Base-by-base conservation (phyloP, 2,888 invertebrate genomes). In the Caenorhabditis parvicauda region DNA sequence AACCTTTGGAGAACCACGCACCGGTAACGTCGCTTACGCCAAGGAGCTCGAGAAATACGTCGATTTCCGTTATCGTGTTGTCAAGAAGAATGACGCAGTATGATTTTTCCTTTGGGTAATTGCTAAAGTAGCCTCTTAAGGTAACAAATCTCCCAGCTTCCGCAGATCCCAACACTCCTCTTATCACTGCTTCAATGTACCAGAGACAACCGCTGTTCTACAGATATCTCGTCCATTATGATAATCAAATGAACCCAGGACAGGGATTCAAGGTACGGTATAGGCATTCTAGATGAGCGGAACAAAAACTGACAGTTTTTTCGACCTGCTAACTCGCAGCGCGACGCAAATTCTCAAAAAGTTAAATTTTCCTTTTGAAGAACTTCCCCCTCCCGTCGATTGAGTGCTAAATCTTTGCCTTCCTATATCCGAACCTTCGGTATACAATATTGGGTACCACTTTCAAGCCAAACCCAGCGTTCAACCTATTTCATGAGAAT, bases 1-100 rank as follows among this genome's bases (percentile, higher is more conserved):
- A 21, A 79, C 79, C n/a, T 79, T 77, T 49, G 79, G 79, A 5
- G 79, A 79, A 54, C 79, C 79, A n/a, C 57, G 79, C 19, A 80
- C 79, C n/a, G 79, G 79, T 42, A 79, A 79, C 50, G 72, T 74
- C 32, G 73, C 74, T 5, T 79, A 56, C 54, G 79, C 79, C 12
- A 80, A 79, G 52, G 76, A 77, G 14, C 58, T 79, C 52, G 79
- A 79, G 51, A 59, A 70, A 38, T 59, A 67, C 32, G 35, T 79
- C 38, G 69, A 70, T 41, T 79, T 79, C 72, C 64, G 79, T 28
- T 79, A 79, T 44, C 50, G 79, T 45, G 75, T 79, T 21, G 67
- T 79, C 46, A 74, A 80, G 46, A 61, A 64, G 35, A 76, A 77
- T 54, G 79, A 79, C 48, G 59, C 74, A 19, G 79, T 77, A 41